Evolutionary conservation across 2,888 invertebrate species (phyloP).

Genomic region (Mythimna albipuncta): DNA sequence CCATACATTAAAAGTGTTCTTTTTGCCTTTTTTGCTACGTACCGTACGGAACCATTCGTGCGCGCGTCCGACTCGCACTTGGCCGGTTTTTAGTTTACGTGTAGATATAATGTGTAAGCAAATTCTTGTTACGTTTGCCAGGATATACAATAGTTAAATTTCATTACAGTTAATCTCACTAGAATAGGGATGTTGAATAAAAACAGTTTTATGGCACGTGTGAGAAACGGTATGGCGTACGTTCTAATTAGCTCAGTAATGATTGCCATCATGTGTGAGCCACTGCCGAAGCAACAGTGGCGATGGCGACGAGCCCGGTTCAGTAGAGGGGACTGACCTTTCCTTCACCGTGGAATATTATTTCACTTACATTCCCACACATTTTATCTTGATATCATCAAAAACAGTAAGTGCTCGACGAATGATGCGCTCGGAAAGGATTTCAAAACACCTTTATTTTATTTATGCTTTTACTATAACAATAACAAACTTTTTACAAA

Average conservation of each 20-base stretch:
- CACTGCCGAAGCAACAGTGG: slow-evolving; percentile 50
- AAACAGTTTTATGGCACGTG: slow-evolving; percentile 48
- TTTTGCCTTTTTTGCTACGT: too few relatives aligned
- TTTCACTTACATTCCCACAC: slow-evolving; percentile 81
- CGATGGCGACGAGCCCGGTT: slow-evolving; percentile 63
- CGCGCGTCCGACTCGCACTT: too few relatives aligned
- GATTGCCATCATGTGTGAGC: slow-evolving; percentile 68
- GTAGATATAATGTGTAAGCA: neutral
- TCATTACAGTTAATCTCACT: neutral
- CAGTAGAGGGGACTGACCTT: slow-evolving; percentile 78
- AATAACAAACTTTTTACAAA: too few relatives aligned
- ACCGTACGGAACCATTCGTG: too few relatives aligned
- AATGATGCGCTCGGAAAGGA: slow-evolving; percentile 29
- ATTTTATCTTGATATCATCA: slow-evolving; percentile 65
- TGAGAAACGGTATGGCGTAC: slow-evolving; percentile 53
- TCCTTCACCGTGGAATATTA: slow-evolving; percentile 75
- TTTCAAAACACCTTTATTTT: slow-evolving; percentile 18
- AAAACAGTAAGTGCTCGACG: slow-evolving; percentile 48
- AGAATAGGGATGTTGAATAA: slow-evolving; percentile 19
- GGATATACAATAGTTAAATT: slow-evolving; percentile 10
- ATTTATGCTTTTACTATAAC: too few relatives aligned
- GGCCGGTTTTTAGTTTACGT: neutral
- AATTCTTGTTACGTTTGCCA: slow-evolving; percentile 3
- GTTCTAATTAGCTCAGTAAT: slow-evolving; percentile 68
- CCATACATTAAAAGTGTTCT: too few relatives aligned